Base-by-base conservation (phyloP, 2,888 invertebrate species). In the Yponomeuta plumbellus region DNA sequence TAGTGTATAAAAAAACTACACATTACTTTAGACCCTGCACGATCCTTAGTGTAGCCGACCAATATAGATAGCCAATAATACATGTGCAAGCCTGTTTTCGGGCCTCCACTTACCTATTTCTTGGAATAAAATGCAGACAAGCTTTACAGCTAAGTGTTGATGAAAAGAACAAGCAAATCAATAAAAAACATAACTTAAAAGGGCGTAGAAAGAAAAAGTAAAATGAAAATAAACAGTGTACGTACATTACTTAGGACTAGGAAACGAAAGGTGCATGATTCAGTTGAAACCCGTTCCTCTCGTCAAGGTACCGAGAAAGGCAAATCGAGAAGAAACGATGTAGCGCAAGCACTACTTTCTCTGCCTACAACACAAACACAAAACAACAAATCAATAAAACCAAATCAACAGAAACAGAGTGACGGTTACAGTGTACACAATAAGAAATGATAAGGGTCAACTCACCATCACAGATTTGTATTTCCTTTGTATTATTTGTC, bases 391-490 rank as follows among this genome's bases (percentile, higher is more conserved):
- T 72, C 70, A 72, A 76, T 76, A 79, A 76, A 70, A 73, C 73
- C 74, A 70, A 72, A 67, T 40, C 73, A 75, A 74, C 70, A 75
- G 71, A 72, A 71, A 71, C 65, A 69, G 21, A 66, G 69, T 67
- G 69, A 52, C 44, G 17, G 8, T 23, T 13, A 23, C 22, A 22
- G 61, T 23, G 61, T 6, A 23, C 17, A 8, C 17, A 52, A 17
- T 22, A 61, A 61, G 26, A 1, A 58, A 58, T 2, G 44, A 13
- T 52, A 17, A 17, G 17, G 44, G 13, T 70, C 34, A 34, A 93
- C 97, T 95, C 93, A 97, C 99, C 99, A 99, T 98, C 76, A 97
- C 95, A 66, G 99, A 99, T 92, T 97, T 98, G 92, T 98, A 99
- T 92, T 96, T 97, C 83, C 99, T 94, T 90, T 98, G 98, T 80